phyloP scores from a whole-genome alignment of 2,797 vertebrate genomes.

The Karalla daura region DNA sequence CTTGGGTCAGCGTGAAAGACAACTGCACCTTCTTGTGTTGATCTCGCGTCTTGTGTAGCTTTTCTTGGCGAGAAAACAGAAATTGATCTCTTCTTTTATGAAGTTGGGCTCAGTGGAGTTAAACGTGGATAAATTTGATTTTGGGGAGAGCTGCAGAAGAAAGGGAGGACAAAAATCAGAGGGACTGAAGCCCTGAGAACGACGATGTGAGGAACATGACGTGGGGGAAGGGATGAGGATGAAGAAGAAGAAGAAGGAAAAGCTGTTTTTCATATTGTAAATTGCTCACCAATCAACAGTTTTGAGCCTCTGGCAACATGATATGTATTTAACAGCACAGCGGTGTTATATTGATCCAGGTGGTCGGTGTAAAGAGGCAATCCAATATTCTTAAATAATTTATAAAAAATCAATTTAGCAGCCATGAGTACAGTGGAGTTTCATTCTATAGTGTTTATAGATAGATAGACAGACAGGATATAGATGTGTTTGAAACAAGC shows the following conservation, averaged over 20 bases:
- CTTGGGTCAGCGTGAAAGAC: constrained; percentile 13
- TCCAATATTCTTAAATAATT: constrained; percentile 7
- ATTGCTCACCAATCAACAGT: background rate
- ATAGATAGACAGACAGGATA: too few species aligned
- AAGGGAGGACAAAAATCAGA: constrained; percentile 43
- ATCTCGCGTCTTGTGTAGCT: background rate
- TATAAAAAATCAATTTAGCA: background rate
- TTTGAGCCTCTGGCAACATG: background rate
- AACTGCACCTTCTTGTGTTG: background rate
- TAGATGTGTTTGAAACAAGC: background rate
- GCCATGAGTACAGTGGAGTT: background rate
- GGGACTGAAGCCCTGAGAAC: constrained; percentile 3
- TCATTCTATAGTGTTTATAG: background rate
- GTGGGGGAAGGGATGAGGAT: background rate
- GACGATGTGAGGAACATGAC: background rate
- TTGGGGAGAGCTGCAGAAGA: constrained; percentile 19
- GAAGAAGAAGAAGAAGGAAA: background rate
- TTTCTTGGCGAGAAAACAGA: constrained; percentile 3
- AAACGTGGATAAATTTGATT: constrained; percentile 40
- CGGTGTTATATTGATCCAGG: constrained; percentile 5
- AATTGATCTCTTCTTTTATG: background rate
- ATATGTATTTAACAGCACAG: background rate
- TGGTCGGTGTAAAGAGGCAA: background rate
- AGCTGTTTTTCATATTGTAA: background rate
- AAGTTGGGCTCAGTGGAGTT: background rate